Conservation (phyloP, 2,797 vertebrate species). For the Eulemur rubriventer region DNA sequence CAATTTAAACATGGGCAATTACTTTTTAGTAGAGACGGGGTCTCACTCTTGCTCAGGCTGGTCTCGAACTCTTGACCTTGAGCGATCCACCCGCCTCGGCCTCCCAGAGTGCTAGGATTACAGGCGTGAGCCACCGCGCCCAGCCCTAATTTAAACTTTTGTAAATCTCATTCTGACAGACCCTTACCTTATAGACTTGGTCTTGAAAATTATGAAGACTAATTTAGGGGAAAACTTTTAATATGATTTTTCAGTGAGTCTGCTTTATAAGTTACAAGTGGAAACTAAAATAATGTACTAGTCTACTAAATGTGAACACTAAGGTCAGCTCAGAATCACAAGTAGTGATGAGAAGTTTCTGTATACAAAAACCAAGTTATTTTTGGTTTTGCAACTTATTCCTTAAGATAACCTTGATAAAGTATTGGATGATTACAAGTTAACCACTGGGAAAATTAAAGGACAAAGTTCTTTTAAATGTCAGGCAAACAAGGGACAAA, state of each 20-base stretch:
- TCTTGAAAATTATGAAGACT: conserved; percentile 34
- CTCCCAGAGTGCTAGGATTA: no score
- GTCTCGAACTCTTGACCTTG: no score
- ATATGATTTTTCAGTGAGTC: background rate
- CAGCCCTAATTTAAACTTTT: background rate
- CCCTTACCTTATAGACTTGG: background rate
- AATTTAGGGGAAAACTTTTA: background rate
- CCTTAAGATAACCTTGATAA: background rate
- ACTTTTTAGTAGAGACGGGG: no score
- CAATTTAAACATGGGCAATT: no score
- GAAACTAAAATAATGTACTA: background rate
- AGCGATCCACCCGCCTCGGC: no score
- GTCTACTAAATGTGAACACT: background rate
- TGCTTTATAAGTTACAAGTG: background rate
- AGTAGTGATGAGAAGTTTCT: background rate
- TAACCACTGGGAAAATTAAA: background rate
- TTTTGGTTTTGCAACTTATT: background rate
- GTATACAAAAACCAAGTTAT: background rate
- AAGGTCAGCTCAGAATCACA: background rate
- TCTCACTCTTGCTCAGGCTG: no score
- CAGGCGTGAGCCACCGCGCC: no score
- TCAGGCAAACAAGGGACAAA: background rate
- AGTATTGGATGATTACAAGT: background rate
- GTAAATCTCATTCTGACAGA: background rate
- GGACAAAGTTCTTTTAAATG: background rate